phyloP scores from a whole-genome alignment of 2,113 vertebrate genomes.

The Scomber japonicus region DNA sequence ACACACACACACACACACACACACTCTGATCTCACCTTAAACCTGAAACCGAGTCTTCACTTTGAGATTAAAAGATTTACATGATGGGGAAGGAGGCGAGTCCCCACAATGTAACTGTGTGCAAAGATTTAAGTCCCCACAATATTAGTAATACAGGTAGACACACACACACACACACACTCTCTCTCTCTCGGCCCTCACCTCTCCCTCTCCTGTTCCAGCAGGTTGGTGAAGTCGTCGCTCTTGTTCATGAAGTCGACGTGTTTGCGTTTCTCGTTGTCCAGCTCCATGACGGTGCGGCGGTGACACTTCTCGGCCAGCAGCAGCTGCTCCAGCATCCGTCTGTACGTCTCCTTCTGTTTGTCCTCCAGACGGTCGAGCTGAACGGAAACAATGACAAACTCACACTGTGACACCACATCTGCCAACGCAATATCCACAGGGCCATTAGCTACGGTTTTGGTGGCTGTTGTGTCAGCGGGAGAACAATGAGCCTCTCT shows the following conservation, averaged over 20 bases:
- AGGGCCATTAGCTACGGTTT: neutral
- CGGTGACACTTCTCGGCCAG: constrained; percentile 96
- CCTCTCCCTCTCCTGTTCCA: constrained; percentile 97
- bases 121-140: no score
- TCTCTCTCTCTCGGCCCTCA: constrained; percentile 2
- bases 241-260: constrained; percentile 97
- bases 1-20: no score
- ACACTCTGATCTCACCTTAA: no score
- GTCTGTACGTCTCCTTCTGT: constrained; percentile 95
- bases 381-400: constrained; percentile 72
- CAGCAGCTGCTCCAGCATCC: constrained; percentile 98
- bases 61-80: no score
- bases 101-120: no score
- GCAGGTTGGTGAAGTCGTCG: constrained; percentile 97
- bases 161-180: constrained; percentile 2
- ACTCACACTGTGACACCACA: neutral
- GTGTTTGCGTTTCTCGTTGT: constrained; percentile 94
- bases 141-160: no score
- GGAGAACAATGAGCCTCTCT: constrained; percentile 13
- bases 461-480: neutral
- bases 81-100: no score
- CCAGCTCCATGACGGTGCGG: constrained; percentile 92
- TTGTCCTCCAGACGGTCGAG: constrained; percentile 95
- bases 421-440: constrained; percentile 14
- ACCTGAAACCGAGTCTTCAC: no score